Conservation (phyloP, 2,113 vertebrate species). For the Engraulis encrasicolus region DNA sequence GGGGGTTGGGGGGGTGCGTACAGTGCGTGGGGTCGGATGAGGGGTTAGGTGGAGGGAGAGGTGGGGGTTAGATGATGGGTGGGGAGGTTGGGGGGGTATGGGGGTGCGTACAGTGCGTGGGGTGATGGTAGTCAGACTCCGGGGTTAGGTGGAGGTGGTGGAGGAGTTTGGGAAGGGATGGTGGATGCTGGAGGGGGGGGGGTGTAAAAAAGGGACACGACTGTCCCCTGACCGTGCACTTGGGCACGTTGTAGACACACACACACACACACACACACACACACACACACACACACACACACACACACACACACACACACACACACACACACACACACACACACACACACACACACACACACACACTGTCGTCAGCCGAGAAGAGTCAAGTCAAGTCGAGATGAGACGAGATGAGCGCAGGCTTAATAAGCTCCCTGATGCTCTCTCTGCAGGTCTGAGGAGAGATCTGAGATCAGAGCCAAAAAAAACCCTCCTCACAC, state of each 20-base stretch:
- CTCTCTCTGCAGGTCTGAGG: conserved; percentile 48
- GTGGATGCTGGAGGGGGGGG: not conserved
- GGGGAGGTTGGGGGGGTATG: too few species aligned
- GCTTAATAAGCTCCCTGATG: conserved; percentile 61
- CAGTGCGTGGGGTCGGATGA: too few species aligned
- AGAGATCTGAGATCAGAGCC: conserved; percentile 54
- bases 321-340: not conserved
- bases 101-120: too few species aligned
- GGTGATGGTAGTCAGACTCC: too few species aligned
- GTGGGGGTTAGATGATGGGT: too few species aligned
- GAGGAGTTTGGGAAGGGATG: not conserved
- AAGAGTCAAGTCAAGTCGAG: too few species aligned
- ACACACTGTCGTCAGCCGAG: not conserved
- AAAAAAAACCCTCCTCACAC: too few species aligned
- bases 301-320: not conserved
- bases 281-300: not conserved
- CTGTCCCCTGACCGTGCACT: conserved; percentile 29
- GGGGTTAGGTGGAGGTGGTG: too few species aligned
- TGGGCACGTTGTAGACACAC: conserved; percentile 25
- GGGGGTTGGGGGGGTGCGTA: too few species aligned
- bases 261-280: conserved; percentile 38
- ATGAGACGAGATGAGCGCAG: not conserved
- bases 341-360: not conserved
- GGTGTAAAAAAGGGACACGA: not conserved
- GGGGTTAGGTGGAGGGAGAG: too few species aligned